These are phyloP conservation scores for Pollicipes pollicipes DNA, from an alignment of 1,140 invertebrate species.

Conservation along the genomic window DNA sequence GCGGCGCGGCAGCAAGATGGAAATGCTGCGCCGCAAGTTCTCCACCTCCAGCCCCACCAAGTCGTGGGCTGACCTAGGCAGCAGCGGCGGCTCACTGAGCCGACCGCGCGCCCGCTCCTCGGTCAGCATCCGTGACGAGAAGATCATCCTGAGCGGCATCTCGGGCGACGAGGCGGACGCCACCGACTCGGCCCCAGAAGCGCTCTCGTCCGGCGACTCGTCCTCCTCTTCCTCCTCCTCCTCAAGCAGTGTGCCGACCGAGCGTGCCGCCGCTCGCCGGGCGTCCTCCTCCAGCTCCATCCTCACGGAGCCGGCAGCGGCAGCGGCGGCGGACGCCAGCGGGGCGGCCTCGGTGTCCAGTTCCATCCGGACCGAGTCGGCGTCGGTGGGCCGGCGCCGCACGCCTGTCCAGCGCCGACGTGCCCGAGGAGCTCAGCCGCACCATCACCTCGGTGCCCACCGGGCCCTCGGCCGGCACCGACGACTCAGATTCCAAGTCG, in stretches of 20 bases:
- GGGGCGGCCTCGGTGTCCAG: no score
- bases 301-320: no score
- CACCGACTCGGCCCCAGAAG: background rate
- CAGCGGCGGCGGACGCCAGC: no score
- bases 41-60: background rate
- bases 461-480: background rate
- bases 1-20: background rate
- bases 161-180: background rate
- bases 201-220: background rate
- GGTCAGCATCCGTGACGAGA: background rate
- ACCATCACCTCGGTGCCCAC: background rate
- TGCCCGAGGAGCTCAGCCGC: background rate
- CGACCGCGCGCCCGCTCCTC: background rate
- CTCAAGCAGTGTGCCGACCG: no score
- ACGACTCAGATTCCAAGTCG: background rate
- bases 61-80: background rate
- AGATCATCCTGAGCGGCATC: conserved; percentile 1
- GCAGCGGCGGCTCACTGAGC: background rate
- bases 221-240: no score
- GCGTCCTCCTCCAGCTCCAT: no score
- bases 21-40: background rate
- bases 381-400: no score
- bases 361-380: background rate
- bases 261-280: no score
- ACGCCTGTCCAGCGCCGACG: background rate